phyloP scores from a whole-genome alignment of 2,113 vertebrate genomes.

The Arothron firmamentum region DNA sequence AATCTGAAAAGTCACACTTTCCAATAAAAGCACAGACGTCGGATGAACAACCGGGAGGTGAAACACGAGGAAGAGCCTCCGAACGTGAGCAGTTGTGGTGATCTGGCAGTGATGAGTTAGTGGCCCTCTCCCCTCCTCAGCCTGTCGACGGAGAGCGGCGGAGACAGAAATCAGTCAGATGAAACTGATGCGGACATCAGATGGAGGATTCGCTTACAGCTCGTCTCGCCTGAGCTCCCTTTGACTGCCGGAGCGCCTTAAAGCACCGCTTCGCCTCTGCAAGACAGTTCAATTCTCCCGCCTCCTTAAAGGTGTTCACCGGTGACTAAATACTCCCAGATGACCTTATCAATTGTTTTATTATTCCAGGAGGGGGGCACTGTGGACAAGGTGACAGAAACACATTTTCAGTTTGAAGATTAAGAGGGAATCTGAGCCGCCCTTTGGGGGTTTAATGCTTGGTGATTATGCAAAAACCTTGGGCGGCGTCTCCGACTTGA shows the following conservation, averaged over 20 bases:
- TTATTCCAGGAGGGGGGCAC: conserved; percentile 46
- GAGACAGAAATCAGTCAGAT: conserved; percentile 70
- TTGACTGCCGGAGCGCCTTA: conserved; percentile 65
- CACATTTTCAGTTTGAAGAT: conserved; percentile 35
- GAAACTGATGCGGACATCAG: conserved; percentile 76
- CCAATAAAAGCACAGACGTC: conserved; percentile 8
- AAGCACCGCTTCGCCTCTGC: conserved; percentile 61
- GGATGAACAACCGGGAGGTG: conserved; percentile 31
- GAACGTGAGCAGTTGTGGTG: conserved; percentile 27
- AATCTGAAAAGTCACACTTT: conserved; percentile 11
- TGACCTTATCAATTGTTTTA: conserved; percentile 68
- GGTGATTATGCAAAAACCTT: conserved; percentile 61
- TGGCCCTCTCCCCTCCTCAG: conserved; percentile 43
- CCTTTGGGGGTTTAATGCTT: conserved; percentile 10
- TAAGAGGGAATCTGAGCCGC: conserved; percentile 27
- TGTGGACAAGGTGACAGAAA: conserved; percentile 28
- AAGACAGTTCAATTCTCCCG: conserved; percentile 70
- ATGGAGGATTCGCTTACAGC: conserved; percentile 73
- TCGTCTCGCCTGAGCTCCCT: conserved; percentile 69
- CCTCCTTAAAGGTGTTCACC: conserved; percentile 55
- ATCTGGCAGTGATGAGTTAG: conserved; percentile 48
- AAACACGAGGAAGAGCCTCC: conserved; percentile 20
- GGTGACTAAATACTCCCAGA: conserved; percentile 69
- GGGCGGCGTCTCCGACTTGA: conserved; percentile 21
- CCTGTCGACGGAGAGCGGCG: conserved; percentile 54